Evolutionary conservation across 2,113 vertebrate genomes (phyloP).

Genomic region (Ophthalmolycus amberensis): DNA sequence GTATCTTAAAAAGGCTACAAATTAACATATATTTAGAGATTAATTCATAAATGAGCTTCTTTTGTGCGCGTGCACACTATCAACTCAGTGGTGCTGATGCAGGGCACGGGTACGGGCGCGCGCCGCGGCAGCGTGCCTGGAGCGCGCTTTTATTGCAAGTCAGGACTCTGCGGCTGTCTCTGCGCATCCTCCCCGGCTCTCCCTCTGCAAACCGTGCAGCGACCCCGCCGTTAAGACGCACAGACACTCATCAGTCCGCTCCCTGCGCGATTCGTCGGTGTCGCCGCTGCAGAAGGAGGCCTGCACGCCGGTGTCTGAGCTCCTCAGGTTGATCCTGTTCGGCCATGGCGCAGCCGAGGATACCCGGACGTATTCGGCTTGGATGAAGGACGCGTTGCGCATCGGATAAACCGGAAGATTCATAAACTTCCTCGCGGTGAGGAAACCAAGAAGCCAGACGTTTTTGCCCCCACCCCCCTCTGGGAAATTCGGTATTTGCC

Average conservation of each 20-base stretch:
- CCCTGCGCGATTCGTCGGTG: neutral
- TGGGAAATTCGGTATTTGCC: neutral
- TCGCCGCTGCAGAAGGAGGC: neutral
- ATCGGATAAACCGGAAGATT: conserved; percentile 1
- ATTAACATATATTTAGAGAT: neutral
- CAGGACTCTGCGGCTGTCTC: conserved; percentile 50
- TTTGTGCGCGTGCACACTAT: neutral
- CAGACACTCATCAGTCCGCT: neutral
- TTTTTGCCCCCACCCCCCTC: neutral
- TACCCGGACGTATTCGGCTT: neutral
- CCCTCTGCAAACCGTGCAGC: conserved; percentile 10
- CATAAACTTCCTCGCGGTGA: neutral
- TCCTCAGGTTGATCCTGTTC: conserved; percentile 20
- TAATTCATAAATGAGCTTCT: neutral
- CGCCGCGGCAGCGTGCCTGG: conserved; percentile 26
- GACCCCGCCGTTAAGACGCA: neutral
- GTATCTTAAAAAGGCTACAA: too few relatives aligned
- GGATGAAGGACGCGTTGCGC: conserved; percentile 56
- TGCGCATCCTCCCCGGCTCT: conserved; percentile 33
- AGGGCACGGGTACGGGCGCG: conserved; percentile 16
- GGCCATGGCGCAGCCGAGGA: conserved; percentile 53
- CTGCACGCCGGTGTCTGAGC: neutral
- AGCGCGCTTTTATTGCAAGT: conserved; percentile 28
- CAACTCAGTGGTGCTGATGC: conserved; percentile 51
- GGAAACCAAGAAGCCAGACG: neutral